These are phyloP conservation scores for Fundulus diaphanus DNA, from an alignment of 2,797 vertebrate genomes.

Conservation along the genomic window DNA sequence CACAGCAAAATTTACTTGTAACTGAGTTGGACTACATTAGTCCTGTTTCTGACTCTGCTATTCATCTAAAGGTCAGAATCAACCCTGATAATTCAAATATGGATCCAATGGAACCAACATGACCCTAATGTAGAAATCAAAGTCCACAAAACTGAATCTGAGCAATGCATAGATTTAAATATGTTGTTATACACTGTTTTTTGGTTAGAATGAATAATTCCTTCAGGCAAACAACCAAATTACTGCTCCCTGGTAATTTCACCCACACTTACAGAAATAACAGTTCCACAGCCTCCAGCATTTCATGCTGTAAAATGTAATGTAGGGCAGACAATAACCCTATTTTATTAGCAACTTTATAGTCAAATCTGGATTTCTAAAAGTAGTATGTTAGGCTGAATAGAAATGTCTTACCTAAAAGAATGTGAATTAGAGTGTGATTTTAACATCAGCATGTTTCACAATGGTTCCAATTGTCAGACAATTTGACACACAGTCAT, in stretches of 20 bases:
- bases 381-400: slow-evolving; percentile 36
- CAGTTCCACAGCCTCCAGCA: slow-evolving; percentile 40
- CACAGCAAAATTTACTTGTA: too few relatives aligned
- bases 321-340: slow-evolving; percentile 29
- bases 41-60: too few relatives aligned
- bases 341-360: slow-evolving; percentile 38
- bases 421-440: slow-evolving; percentile 42
- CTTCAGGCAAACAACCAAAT: slow-evolving; percentile 36
- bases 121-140: not conserved
- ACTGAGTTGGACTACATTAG: too few relatives aligned
- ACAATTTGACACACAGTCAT: slow-evolving; percentile 64
- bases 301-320: slow-evolving; percentile 50
- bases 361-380: slow-evolving; percentile 36
- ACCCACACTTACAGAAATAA: slow-evolving; percentile 47
- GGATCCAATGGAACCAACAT: not conserved
- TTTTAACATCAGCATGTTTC: slow-evolving; percentile 23
- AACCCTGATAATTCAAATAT: not conserved
- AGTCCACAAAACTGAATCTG: not conserved
- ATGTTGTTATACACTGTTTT: not conserved
- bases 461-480: slow-evolving; percentile 37
- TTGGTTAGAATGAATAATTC: not conserved
- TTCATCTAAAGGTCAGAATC: not conserved
- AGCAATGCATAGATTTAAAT: not conserved
- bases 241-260: slow-evolving; percentile 39
- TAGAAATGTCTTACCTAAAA: slow-evolving; percentile 13